These are phyloP conservation scores for Coregonus sp. DNA, from an alignment of 2,797 vertebrate genomes.

Conservation along the genomic window DNA sequence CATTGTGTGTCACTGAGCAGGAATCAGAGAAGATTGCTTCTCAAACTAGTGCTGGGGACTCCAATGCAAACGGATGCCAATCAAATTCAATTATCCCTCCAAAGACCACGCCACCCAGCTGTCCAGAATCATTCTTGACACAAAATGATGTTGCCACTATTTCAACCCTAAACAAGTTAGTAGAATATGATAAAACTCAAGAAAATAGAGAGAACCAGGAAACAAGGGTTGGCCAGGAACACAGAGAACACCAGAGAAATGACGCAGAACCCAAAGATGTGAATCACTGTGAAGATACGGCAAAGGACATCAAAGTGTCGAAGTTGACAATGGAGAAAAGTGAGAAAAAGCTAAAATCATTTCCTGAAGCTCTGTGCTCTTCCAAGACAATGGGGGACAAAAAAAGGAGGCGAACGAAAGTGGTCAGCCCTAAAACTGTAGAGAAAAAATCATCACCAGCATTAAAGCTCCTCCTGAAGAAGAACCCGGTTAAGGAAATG, in stretches of 20 bases:
- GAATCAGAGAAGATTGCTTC: conserved; percentile 36
- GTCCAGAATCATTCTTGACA: conserved; percentile 40
- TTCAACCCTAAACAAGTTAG: conserved; percentile 33
- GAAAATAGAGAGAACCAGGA: conserved; percentile 63
- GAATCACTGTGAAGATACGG: conserved; percentile 23
- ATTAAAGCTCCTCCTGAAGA: conserved; percentile 85
- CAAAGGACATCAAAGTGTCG: conserved; percentile 26
- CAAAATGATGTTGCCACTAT: neutral
- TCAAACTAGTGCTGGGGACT: conserved; percentile 29
- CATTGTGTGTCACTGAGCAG: conserved; percentile 32
- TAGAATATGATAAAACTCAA: conserved; percentile 28
- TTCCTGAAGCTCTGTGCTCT: conserved; percentile 24
- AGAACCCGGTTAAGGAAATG: conserved; percentile 81
- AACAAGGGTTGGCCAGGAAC: conserved; percentile 32
- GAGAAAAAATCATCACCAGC: conserved; percentile 67
- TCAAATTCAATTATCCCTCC: conserved; percentile 23
- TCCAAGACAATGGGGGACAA: conserved; percentile 22
- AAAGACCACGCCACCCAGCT: conserved; percentile 6
- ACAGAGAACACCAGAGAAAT: conserved; percentile 4
- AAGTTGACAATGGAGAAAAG: conserved; percentile 33
- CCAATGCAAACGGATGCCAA: conserved; percentile 46
- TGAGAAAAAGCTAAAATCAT: conserved; percentile 27
- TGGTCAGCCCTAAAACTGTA: conserved; percentile 67
- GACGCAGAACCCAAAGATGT: conserved; percentile 26
- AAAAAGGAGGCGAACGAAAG: conserved; percentile 38